Evolutionary conservation across 2,797 vertebrate genomes (phyloP).

Genomic region (Amblyraja radiata): DNA sequence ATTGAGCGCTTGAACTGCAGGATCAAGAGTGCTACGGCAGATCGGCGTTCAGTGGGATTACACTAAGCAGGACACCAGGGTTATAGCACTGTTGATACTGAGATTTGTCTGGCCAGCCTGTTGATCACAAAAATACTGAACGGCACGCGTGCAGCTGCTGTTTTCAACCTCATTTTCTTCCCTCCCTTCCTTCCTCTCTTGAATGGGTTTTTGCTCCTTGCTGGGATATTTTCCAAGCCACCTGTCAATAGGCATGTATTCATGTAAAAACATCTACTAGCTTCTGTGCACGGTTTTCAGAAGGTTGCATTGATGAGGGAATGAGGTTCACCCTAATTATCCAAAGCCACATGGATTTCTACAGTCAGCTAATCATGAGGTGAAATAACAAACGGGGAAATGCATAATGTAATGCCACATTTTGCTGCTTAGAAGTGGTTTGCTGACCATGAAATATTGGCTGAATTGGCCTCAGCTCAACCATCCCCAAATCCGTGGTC

Average conservation of each 20-base stretch:
- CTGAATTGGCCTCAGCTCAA: not conserved
- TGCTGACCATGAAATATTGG: not conserved
- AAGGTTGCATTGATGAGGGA: not conserved
- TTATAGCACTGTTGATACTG: not conserved
- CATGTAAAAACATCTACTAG: not conserved
- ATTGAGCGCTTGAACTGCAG: too few relatives aligned
- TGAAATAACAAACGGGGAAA: not conserved
- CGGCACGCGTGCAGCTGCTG: not conserved
- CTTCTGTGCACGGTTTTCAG: not conserved
- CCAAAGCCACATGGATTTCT: too few relatives aligned
- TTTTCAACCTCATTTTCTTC: not conserved
- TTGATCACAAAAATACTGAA: not conserved
- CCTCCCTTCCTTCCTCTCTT: constrained; percentile 2
- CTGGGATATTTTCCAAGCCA: not conserved
- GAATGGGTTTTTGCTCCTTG: not conserved
- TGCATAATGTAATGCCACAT: not conserved
- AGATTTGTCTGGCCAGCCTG: not conserved
- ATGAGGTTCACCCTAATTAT: not conserved
- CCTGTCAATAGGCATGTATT: not conserved
- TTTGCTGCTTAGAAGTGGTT: not conserved
- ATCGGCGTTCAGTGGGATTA: too few relatives aligned
- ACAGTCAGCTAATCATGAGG: not conserved
- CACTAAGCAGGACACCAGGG: too few relatives aligned
- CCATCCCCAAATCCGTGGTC: not conserved
- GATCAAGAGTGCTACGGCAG: too few relatives aligned